These are phyloP conservation scores for Stomatorhinus ivindoensis DNA, from an alignment of 2,113 vertebrate species.

Conservation along the genomic window DNA sequence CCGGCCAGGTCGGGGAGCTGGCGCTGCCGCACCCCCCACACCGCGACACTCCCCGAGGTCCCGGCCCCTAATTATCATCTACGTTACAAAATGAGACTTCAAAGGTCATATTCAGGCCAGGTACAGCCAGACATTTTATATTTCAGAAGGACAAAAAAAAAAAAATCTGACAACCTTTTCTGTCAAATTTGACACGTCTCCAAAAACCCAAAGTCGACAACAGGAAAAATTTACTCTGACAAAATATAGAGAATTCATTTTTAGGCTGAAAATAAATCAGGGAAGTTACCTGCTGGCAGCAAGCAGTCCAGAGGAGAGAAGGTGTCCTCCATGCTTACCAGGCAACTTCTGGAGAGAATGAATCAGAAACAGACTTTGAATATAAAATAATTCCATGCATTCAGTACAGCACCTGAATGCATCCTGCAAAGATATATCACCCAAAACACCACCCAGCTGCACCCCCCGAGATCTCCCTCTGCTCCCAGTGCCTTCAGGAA, in stretches of 20 bases:
- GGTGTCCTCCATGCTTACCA: slow-evolving; percentile 51
- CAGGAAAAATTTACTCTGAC: background rate
- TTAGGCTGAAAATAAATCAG: background rate
- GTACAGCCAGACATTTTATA: background rate
- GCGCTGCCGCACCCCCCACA: no score
- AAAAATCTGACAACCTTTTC: background rate
- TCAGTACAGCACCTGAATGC: background rate
- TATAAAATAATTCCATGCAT: background rate
- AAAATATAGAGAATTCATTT: background rate
- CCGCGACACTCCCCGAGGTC: no score
- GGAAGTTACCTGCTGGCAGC: slow-evolving; percentile 53
- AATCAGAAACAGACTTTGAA: slow-evolving; percentile 9
- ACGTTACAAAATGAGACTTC: background rate
- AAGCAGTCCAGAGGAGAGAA: slow-evolving; percentile 62
- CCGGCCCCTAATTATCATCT: background rate
- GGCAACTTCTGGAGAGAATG: slow-evolving; percentile 26
- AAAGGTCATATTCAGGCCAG: background rate
- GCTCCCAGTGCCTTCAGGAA: no score
- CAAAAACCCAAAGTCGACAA: background rate
- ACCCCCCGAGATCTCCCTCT: background rate
- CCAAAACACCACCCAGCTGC: background rate
- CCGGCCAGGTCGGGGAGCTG: no score
- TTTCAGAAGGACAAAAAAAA: background rate
- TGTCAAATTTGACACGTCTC: background rate
- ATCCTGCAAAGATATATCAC: background rate